These are phyloP conservation scores for Phaenicophaeus curvirostris DNA, from an alignment of 2,797 vertebrate genomes.

Conservation along the genomic window DNA sequence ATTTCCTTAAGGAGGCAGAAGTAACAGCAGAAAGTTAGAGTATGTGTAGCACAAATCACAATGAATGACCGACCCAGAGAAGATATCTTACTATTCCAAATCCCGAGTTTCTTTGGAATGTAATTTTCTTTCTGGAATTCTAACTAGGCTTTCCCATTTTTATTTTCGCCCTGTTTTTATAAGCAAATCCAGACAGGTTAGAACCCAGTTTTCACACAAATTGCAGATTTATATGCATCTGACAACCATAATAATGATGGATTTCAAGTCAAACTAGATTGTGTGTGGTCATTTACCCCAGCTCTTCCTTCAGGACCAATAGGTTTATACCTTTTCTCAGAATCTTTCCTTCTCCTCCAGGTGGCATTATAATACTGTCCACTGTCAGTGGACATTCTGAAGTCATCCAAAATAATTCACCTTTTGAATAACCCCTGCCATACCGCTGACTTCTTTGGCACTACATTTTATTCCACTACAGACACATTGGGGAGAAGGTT, in stretches of 20 bases:
- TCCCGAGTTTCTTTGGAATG: neutral
- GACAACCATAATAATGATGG: neutral
- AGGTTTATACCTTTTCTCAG: neutral
- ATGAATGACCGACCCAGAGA: neutral
- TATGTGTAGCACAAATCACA: neutral
- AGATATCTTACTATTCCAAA: neutral
- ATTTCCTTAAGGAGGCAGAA: neutral
- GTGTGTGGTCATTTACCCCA: neutral
- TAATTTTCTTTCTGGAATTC: neutral
- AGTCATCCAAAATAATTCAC: neutral
- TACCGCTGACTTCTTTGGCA: neutral
- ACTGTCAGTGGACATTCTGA: neutral
- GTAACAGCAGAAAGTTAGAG: neutral
- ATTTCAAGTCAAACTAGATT: neutral
- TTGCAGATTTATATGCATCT: neutral
- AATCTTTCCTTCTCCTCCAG: slow-evolving; percentile 27
- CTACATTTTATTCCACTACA: neutral
- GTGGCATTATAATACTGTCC: slow-evolving; percentile 1
- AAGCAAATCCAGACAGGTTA: neutral
- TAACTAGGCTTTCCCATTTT: neutral
- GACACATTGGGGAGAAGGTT: neutral
- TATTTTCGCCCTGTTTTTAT: neutral
- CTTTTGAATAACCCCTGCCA: neutral
- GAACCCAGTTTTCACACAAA: neutral
- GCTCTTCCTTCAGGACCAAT: neutral